Conservation (phyloP, 2,888 invertebrate species). For the Himalopsyche tibetana region DNA sequence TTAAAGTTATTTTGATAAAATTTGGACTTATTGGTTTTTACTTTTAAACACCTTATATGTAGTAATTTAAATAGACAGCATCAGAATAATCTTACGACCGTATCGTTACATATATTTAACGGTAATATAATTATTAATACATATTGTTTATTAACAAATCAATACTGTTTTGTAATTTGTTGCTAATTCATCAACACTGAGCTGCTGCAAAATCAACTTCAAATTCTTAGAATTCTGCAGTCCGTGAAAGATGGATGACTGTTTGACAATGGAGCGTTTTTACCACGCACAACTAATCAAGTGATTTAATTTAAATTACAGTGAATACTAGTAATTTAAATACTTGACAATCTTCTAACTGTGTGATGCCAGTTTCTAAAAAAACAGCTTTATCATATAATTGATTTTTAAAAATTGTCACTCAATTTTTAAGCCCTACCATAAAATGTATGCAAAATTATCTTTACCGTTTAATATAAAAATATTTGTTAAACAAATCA, state of each 20-base stretch:
- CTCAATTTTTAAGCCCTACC: neutral
- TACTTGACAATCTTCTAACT: neutral
- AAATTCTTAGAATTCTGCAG: slow-evolving; percentile 3
- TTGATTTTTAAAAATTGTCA: neutral
- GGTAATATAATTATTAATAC: neutral
- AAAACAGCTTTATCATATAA: neutral
- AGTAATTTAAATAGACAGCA: neutral
- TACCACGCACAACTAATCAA: slow-evolving; percentile 18
- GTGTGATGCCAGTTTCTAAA: neutral
- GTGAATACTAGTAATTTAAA: neutral
- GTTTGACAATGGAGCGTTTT: neutral
- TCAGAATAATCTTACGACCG: neutral
- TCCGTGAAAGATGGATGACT: slow-evolving; percentile 16
- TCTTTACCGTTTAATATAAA: neutral
- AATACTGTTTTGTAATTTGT: neutral
- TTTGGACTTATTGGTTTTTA: no score
- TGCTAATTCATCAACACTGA: neutral
- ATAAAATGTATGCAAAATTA: neutral
- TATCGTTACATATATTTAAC: neutral
- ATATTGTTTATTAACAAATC: neutral
- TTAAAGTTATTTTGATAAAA: no score
- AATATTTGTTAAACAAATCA: neutral
- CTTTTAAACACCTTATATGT: no score
- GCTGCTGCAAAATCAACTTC: neutral
- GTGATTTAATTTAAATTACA: neutral